Conservation (phyloP, 2,888 invertebrate species). For the Trachelus troglodyta region DNA sequence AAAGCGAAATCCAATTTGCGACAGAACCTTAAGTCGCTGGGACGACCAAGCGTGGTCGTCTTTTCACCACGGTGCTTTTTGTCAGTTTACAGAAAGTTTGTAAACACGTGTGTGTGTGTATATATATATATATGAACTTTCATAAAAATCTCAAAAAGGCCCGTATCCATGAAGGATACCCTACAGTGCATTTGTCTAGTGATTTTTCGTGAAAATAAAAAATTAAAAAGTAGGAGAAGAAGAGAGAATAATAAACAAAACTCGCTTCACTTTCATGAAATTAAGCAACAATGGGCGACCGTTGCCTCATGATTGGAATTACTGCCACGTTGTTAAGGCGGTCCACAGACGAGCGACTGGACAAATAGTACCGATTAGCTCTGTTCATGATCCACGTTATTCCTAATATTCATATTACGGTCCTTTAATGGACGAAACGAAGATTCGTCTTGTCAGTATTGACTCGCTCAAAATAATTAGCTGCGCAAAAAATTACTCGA, state of each 20-base stretch:
- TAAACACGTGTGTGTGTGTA: not conserved
- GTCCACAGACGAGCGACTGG: not conserved
- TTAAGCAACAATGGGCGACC: not conserved
- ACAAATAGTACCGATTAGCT: not conserved
- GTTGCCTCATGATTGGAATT: not conserved
- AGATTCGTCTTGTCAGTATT: not conserved
- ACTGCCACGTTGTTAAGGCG: not conserved
- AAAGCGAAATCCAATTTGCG: not conserved
- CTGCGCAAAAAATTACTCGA: constrained; percentile 7
- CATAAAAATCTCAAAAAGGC: not conserved
- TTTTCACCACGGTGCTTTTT: not conserved
- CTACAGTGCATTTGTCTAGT: not conserved
- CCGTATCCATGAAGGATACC: not conserved
- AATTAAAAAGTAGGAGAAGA: not conserved
- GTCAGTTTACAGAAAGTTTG: not conserved
- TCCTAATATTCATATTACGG: not conserved
- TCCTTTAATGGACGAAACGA: not conserved
- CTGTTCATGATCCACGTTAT: not conserved
- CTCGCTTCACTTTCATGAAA: not conserved
- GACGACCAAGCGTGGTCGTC: not conserved
- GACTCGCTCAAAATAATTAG: not conserved
- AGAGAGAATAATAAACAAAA: not conserved
- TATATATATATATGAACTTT: not conserved
- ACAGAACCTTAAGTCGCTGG: not conserved
- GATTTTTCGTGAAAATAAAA: not conserved